phyloP scores from a whole-genome alignment of 2,888 invertebrate species.

The Athalia cordata region DNA sequence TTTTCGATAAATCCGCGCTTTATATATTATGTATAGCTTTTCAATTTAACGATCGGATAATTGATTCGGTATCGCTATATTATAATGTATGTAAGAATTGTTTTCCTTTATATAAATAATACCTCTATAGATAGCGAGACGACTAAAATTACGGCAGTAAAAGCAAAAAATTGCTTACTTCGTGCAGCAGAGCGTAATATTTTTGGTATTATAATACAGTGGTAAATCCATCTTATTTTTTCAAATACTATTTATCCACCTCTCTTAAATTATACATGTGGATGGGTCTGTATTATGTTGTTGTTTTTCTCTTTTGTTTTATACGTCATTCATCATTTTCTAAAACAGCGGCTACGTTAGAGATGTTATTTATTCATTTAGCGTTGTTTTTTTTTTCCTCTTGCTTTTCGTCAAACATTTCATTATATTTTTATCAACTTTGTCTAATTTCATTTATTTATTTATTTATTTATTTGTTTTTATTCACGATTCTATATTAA shows the following conservation, averaged over 20 bases:
- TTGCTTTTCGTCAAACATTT: background rate
- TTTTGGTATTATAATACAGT: constrained; percentile 63
- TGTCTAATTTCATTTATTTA: too few species aligned
- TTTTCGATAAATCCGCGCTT: too few species aligned
- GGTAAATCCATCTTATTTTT: constrained; percentile 51
- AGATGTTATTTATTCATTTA: too few species aligned
- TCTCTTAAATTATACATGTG: background rate
- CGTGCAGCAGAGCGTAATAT: constrained; percentile 53
- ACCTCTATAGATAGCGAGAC: background rate
- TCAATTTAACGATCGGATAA: too few species aligned
- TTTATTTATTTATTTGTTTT: too few species aligned
- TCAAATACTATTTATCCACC: constrained; percentile 21
- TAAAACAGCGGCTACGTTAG: too few species aligned
- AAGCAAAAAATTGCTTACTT: constrained; percentile 45
- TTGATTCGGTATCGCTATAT: too few species aligned
- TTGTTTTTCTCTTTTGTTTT: background rate
- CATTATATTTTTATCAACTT: too few species aligned
- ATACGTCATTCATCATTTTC: background rate
- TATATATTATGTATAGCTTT: too few species aligned
- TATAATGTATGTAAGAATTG: too few species aligned
- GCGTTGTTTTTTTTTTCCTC: background rate
- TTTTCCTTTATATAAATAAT: constrained; percentile 7
- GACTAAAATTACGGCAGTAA: constrained; percentile 35
- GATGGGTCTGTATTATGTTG: background rate
- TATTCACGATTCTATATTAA: too few species aligned